Evolutionary conservation across 2,113 vertebrate species (phyloP).

Genomic region (Ceyx melanurus): DNA sequence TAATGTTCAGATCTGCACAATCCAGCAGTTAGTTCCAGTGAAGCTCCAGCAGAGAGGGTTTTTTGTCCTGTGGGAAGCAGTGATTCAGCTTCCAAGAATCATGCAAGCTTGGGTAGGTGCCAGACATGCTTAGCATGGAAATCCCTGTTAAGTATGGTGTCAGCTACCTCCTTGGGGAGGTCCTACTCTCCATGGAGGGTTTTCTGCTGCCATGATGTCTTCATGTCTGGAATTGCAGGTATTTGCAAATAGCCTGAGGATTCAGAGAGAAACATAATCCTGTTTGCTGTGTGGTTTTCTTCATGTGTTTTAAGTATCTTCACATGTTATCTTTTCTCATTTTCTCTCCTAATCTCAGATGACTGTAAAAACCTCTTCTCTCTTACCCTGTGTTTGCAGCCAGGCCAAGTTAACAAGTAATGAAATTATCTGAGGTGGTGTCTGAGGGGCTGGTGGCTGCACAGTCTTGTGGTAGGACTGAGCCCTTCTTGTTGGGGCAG

Average conservation of each 20-base stretch:
- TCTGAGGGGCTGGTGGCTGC: background rate
- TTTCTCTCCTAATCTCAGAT: background rate
- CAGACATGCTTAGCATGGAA: background rate
- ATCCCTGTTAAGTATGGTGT: background rate
- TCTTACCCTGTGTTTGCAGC: background rate
- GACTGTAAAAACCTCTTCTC: background rate
- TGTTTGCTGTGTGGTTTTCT: background rate
- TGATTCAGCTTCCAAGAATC: constrained; percentile 3
- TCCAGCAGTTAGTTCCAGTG: background rate
- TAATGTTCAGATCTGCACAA: background rate
- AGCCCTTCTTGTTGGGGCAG: background rate
- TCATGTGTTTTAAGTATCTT: background rate
- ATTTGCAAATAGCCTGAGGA: background rate
- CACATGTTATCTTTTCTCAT: too few species aligned
- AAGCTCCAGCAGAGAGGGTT: background rate
- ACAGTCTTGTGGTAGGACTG: background rate
- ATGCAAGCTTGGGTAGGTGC: background rate
- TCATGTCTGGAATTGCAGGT: background rate
- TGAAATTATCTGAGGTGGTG: background rate
- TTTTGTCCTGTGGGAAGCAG: background rate
- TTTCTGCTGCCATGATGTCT: background rate
- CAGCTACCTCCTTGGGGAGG: background rate
- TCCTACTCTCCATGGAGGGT: background rate
- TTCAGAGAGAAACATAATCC: background rate
- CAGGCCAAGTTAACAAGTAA: background rate